Conservation (phyloP, 2,888 invertebrate genomes). For the Eupithecia vulgata region DNA sequence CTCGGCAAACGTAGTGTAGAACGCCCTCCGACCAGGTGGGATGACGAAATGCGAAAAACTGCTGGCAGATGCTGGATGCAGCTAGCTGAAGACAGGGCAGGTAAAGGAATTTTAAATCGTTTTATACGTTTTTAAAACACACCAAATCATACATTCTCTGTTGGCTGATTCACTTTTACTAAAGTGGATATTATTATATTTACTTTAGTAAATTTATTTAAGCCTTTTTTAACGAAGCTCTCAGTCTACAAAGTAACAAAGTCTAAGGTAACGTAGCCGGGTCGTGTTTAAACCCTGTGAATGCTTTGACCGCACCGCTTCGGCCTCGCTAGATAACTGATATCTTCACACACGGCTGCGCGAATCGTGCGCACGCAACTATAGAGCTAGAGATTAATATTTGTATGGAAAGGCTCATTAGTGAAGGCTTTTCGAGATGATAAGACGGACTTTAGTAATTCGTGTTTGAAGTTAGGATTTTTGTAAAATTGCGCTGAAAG, state of each 20-base stretch:
- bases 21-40: too few species aligned
- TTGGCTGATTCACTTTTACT: background rate
- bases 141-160: background rate
- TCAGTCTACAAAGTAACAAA: background rate
- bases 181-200: too few species aligned
- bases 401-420: slow-evolving; percentile 36
- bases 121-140: too few species aligned
- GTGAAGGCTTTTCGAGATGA: slow-evolving; percentile 9
- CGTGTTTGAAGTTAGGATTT: background rate
- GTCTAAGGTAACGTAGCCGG: background rate
- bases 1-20: too few species aligned
- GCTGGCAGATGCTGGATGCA: too few species aligned
- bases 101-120: too few species aligned
- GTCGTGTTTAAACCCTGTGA: slow-evolving; percentile 4
- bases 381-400: slow-evolving; percentile 26
- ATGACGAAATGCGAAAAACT: too few species aligned
- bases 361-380: slow-evolving; percentile 49
- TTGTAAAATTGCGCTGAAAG: background rate
- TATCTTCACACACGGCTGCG: slow-evolving; percentile 54
- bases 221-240: background rate
- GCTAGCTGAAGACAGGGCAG: too few species aligned
- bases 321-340: slow-evolving; percentile 49
- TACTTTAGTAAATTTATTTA: too few species aligned
- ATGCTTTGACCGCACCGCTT: slow-evolving; percentile 6
- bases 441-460: background rate